Conservation (phyloP, 2,888 invertebrate species). For the Polydrusus cervinus region DNA sequence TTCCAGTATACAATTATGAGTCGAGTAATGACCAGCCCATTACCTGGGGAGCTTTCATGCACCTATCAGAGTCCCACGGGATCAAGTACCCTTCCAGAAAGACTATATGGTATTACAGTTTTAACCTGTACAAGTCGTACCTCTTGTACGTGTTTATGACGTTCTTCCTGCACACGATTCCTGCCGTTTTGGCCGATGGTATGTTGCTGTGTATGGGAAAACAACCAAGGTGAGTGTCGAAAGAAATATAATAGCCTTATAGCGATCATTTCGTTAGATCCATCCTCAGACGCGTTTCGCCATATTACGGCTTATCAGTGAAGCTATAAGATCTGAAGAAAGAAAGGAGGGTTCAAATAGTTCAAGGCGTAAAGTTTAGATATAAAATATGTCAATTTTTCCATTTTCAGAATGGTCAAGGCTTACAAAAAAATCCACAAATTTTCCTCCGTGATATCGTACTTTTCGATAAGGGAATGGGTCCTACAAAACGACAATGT, state of each 20-base stretch:
- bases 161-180: conserved; percentile 79
- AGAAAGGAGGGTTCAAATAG: no score
- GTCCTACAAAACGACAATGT: conserved; percentile 79
- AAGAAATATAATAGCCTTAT: conserved; percentile 3
- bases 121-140: conserved; percentile 77
- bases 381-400: not conserved
- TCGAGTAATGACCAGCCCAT: conserved; percentile 89
- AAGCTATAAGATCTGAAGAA: no score
- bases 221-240: conserved; percentile 73
- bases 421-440: conserved; percentile 87
- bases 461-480: conserved; percentile 85
- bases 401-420: conserved; percentile 75
- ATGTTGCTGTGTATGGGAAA: conserved; percentile 75
- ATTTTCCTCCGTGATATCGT: conserved; percentile 82
- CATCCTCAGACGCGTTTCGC: no score
- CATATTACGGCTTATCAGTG: no score
- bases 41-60: conserved; percentile 83
- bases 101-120: conserved; percentile 82
- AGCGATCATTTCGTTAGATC: no score
- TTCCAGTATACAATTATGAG: conserved; percentile 90
- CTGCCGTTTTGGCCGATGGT: conserved; percentile 77
- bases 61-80: conserved; percentile 75
- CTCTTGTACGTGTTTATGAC: conserved; percentile 76
- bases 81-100: conserved; percentile 75
- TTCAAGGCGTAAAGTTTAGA: no score